These are phyloP conservation scores for Notothenia coriiceps DNA, from an alignment of 2,113 vertebrate species.

Conservation along the genomic window DNA sequence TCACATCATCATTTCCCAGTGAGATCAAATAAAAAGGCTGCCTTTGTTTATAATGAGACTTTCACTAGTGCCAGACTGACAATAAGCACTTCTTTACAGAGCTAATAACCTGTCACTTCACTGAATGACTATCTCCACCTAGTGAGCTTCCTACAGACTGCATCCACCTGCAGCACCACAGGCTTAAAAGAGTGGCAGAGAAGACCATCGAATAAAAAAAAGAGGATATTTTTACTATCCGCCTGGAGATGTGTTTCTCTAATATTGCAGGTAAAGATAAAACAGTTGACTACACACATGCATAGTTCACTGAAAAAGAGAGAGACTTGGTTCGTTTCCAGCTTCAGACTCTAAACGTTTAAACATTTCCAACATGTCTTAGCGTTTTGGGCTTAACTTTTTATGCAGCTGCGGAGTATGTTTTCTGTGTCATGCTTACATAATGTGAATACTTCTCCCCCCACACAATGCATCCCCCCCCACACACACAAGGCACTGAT, in stretches of 20 bases:
- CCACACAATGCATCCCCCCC: neutral
- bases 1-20: neutral
- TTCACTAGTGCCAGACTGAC: neutral
- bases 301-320: neutral
- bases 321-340: neutral
- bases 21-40: constrained; percentile 4
- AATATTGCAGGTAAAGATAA: neutral
- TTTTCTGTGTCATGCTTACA: constrained; percentile 11
- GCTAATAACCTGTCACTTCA: constrained; percentile 12
- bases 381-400: neutral
- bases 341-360: neutral
- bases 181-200: neutral
- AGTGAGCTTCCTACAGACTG: constrained; percentile 59
- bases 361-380: neutral
- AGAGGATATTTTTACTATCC: neutral
- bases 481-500: neutral
- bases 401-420: neutral
- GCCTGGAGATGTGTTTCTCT: neutral
- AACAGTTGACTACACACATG: neutral
- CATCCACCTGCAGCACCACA: constrained; percentile 35
- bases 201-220: too few species aligned
- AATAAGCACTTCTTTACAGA: constrained; percentile 11
- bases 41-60: constrained; percentile 3
- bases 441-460: neutral
- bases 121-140: constrained; percentile 72